Evolutionary conservation across 2,797 vertebrate species (phyloP), one percentile per base, ranked within the genome.

Genomic region (Zalophus californianus): DNA sequence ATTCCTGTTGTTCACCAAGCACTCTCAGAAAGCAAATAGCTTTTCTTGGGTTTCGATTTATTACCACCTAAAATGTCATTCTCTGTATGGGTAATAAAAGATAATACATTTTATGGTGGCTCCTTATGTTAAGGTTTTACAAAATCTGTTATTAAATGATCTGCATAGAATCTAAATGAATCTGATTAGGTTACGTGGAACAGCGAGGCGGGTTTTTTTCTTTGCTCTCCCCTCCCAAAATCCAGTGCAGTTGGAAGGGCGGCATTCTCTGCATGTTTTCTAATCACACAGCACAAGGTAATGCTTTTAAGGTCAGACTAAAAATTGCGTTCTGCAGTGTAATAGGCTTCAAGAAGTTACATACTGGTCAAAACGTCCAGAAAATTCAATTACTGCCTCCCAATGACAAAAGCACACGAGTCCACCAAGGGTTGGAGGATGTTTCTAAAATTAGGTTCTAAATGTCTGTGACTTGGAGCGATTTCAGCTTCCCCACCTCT

Each of bases 311-410:
- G 97, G 97, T 98, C 97, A 97, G 97, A 92, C 62, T 54, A 83
- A 94, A 97, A 98, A 98, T 97, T 96, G 97, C 86, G 70, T 97
- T 98, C 97, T 97, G 97, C 98, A 94, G 88, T n/a, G 90, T 98
- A 97, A 98, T 98, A 92, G 96, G 98, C 97, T 98, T 98, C 98
- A 94, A 97, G 97, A 98, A 99, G 98, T 98, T 98, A 95, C 94
- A 75, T 29, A 82, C 83, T 98, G 98, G 98, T 98, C 98, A 97
- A 96, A 98, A 98, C 27, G 73, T 97, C 93, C 97, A 97, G 98
- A 98, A 98, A 99, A 98, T 98, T 98, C 98, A 98, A 98, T 98
- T 98, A 98, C 91, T 32, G 97, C 87, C 97, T 98, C 98, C 96
- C 95, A 97, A 83, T 94, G 91, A 98, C 98, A 98, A 97, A 91